Base-by-base conservation (phyloP, 2,113 vertebrate genomes). In the Callithrix jacchus region DNA sequence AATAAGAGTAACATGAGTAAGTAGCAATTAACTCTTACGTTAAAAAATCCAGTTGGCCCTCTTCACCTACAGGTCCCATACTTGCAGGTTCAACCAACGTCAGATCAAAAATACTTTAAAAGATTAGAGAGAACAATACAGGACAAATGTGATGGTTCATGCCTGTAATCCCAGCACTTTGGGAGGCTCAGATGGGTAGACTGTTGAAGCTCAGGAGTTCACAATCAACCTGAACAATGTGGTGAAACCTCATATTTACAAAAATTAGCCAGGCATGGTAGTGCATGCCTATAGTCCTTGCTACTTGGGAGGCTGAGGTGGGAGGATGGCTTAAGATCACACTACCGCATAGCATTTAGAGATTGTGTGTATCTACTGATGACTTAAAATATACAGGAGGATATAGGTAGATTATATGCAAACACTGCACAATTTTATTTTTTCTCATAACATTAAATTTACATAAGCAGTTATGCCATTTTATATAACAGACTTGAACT, bases 1-100 rank as follows among this genome's bases (percentile, higher is more conserved):
- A 96, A 92, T 56, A 82, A 96, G 5, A 97, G 77, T 5, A 87
- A 79, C 16, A 30, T 87, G 81, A 97, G 82, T 18, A 61, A 97
- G 81, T 18, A 61, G 35, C 68, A 52, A 47, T 52, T 10, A 89
- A 93, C 77, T 92, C 80, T 84, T 79, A 96, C 25, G 25, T 58
- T 3, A 94, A 91, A 93, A 93, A 56, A 9, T 8, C 14, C 64
- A 40, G 21, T 64, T 70, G 42, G 42, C 27, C 30, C 74, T 77
- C 74, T 32, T 14, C 16, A 47, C 27, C 42, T 27, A 32, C 42
- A 18, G 42, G 27, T 30, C 27, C 74, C 25, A 32, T 14, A 77
- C 16, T 45, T 4, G 4, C 27, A 47, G 42, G 74, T 47, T 66
- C 56, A 82, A 83, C 18, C 2, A 88, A 76, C 16, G 25, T 73